Evolutionary conservation across 2,888 invertebrate species (phyloP).

Genomic region (Nemotelus pantherinus): DNA sequence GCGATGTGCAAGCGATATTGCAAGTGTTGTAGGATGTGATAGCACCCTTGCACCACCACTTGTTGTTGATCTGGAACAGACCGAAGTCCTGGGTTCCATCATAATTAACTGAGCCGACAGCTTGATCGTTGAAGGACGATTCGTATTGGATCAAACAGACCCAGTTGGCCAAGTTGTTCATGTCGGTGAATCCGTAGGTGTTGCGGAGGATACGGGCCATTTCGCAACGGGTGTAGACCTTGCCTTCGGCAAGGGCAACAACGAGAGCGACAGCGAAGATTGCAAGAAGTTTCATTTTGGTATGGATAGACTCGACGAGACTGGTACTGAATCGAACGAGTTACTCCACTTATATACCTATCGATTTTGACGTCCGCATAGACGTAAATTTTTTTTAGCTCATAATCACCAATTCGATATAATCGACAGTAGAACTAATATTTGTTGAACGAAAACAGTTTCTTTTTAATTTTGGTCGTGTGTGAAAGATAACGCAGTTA

Average conservation of each 20-base stretch:
- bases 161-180: slow-evolving; percentile 61
- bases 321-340: neutral
- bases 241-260: slow-evolving; percentile 15
- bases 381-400: too few species aligned
- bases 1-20: slow-evolving; percentile 58
- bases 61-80: slow-evolving; percentile 63
- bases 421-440: too few species aligned
- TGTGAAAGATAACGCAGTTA: too few species aligned
- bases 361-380: too few species aligned
- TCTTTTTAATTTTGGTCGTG: too few species aligned
- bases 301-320: slow-evolving; percentile 19
- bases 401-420: too few species aligned
- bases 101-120: slow-evolving; percentile 64
- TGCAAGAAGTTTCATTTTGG: slow-evolving; percentile 23
- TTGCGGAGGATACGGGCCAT: slow-evolving; percentile 27
- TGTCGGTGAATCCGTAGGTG: slow-evolving; percentile 48
- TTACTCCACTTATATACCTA: too few species aligned
- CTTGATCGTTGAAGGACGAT: slow-evolving; percentile 66
- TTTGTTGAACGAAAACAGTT: too few species aligned
- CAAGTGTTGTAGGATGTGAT: slow-evolving; percentile 59
- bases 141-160: slow-evolving; percentile 67
- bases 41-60: slow-evolving; percentile 61
- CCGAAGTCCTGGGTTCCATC: slow-evolving; percentile 66
- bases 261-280: slow-evolving; percentile 22
- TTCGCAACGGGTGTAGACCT: slow-evolving; percentile 16